These are phyloP conservation scores for Achlya flavicornis DNA, from an alignment of 2,888 invertebrate genomes.

Conservation along the genomic window DNA sequence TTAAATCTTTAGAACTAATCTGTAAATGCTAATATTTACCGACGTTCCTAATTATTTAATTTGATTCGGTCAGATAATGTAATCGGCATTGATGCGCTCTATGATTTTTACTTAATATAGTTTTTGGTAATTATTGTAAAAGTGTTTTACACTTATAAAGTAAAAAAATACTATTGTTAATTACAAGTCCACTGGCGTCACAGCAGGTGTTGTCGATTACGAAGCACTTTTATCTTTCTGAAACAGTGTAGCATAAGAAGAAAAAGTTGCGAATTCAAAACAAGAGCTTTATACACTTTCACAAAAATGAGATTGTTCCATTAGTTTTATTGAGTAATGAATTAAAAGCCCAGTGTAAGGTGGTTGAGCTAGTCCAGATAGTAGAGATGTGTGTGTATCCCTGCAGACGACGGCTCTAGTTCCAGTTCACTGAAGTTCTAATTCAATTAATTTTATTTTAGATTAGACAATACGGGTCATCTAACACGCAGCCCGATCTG, in stretches of 20 bases:
- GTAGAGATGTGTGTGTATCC: conserved; percentile 9
- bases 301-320: neutral
- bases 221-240: neutral
- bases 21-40: neutral
- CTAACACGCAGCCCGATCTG: conserved; percentile 18
- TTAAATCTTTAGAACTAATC: neutral
- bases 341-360: neutral
- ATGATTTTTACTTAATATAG: too few relatives aligned
- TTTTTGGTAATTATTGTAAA: neutral
- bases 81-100: neutral
- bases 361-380: neutral
- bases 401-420: conserved; percentile 13
- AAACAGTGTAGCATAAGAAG: neutral
- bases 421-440: conserved; percentile 15
- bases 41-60: too few relatives aligned
- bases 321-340: neutral
- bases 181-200: neutral
- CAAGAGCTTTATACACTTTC: neutral
- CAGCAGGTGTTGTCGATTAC: neutral
- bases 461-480: conserved; percentile 22
- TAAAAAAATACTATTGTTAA: neutral
- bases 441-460: conserved; percentile 25
- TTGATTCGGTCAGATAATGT: too few relatives aligned
- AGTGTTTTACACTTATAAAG: neutral
- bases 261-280: conserved; percentile 1